Conservation (phyloP, 2,888 invertebrate species). For the Carabus problematicus region DNA sequence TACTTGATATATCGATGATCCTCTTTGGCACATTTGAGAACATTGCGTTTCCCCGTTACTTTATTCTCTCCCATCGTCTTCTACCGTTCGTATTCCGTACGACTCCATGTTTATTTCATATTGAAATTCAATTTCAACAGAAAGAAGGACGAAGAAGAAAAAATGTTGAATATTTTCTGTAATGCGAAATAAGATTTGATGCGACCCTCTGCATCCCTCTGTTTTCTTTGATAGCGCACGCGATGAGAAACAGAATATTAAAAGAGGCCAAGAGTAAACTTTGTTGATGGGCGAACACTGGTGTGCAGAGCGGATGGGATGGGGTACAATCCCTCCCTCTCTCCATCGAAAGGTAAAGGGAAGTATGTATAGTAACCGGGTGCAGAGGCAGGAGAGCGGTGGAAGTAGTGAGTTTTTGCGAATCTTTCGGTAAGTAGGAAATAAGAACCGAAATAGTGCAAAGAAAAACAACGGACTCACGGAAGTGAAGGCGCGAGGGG, state of each 20-base stretch:
- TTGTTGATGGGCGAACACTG: conserved; percentile 43
- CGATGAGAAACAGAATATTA: conserved; percentile 52
- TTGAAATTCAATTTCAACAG: conserved; percentile 48
- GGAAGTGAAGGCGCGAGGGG: conserved; percentile 30
- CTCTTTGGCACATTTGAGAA: no score
- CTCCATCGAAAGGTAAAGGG: conserved; percentile 40
- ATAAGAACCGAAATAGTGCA: conserved; percentile 55
- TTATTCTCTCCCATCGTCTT: no score
- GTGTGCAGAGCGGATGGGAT: not conserved
- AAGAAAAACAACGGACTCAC: conserved; percentile 54
- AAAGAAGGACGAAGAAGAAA: conserved; percentile 40
- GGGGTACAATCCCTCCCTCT: conserved; percentile 5
- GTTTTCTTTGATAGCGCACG: conserved; percentile 46
- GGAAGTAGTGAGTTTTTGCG: conserved; percentile 41
- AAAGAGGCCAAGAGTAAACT: conserved; percentile 52
- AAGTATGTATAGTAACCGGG: not conserved
- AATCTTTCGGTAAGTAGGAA: conserved; percentile 45
- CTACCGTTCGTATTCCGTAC: not conserved
- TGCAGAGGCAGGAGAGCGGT: conserved; percentile 18
- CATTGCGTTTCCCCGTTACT: no score
- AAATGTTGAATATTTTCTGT: conserved; percentile 47
- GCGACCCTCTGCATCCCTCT: conserved; percentile 45
- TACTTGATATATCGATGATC: no score
- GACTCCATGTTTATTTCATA: conserved; percentile 45
- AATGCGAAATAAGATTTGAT: conserved; percentile 49